Evolutionary conservation across 2,113 vertebrate species (phyloP), one percentile per base, ranked within the genome.

Genomic region (Conger conger): DNA sequence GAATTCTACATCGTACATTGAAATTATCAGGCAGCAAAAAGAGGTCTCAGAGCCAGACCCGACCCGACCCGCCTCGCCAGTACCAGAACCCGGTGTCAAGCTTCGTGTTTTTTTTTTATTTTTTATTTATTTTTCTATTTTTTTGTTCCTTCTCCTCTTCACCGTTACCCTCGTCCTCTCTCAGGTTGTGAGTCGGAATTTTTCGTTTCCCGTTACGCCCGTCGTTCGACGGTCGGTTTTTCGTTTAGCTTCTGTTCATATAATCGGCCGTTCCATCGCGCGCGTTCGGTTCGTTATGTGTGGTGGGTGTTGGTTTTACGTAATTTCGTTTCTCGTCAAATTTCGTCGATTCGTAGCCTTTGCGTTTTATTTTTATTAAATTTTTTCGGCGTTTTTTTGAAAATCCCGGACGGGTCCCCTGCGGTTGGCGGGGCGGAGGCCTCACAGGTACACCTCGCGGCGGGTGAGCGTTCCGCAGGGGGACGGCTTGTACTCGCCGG

Each of bases 361-460:
- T 50, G 45, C 11, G 45, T 16, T 50, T 50, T 50, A 13, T 50
- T 50, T 50, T 50, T 0, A 42, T 42, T 50, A 0, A 13, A 6
- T 42, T 42, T 4, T 42, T 42, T 42, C 4, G 4, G 4, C 1
- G 11, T 50, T 50, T 50, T 50, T 50, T 8, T 50, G 4, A 9
- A 42, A 50, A 50, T 50, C 45, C 45, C 45, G 45, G 45, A 50
- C 45, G 45, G 15, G 45, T 50, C 45, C 45, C 11, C 45, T 11
- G 45, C 11, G 79, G 23, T 0, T 85, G 87, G 84, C 18, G 82
- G 33, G 78, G 87, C 78, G 87, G 80, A 16, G 27, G 91, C 84
- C 95, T 97, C 96, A 99, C 97, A 99, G 97, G 93, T 99, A 99
- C 88, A 99, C 98, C 96, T 99, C 98, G 93, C 98, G 97, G 93